A percentile compares a stretch with the other conserved stretches of the same genome.
Conservation (phyloP, 2,113 vertebrate genomes). For the Grantiella picta region DNA sequence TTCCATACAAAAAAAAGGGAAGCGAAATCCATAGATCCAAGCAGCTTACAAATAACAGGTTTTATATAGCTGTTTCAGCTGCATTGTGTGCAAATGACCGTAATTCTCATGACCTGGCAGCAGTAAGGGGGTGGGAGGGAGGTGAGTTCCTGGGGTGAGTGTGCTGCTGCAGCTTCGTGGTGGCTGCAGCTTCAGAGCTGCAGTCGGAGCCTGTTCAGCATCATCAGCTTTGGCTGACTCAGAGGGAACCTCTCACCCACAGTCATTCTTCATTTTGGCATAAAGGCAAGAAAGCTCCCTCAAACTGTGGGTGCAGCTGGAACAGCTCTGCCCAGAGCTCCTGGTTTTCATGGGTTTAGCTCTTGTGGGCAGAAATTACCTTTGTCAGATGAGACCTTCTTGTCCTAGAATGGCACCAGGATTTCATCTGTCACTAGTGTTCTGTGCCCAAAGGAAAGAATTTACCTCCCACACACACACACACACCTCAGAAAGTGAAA, state of each 20-base stretch:
- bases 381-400: neutral
- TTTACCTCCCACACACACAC: neutral
- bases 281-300: neutral
- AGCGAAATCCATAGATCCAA: neutral
- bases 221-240: conserved; percentile 27
- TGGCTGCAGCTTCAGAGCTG: neutral
- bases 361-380: neutral
- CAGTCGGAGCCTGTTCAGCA: neutral
- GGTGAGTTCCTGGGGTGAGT: neutral
- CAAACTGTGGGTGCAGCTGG: neutral
- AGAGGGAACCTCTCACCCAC: conserved; percentile 1
- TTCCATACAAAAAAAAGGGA: neutral
- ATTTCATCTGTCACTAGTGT: neutral
- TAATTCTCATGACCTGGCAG: neutral
- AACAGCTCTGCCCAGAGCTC: neutral
- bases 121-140: neutral
- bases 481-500: neutral
- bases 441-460: neutral
- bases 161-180: neutral
- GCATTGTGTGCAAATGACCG: neutral
- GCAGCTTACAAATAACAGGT: neutral
- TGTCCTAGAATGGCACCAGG: neutral
- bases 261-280: neutral
- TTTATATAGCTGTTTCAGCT: neutral
- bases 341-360: neutral